These are phyloP conservation scores for Scyliorhinus canicula DNA, from an alignment of 2,797 vertebrate genomes.

Conservation along the genomic window DNA sequence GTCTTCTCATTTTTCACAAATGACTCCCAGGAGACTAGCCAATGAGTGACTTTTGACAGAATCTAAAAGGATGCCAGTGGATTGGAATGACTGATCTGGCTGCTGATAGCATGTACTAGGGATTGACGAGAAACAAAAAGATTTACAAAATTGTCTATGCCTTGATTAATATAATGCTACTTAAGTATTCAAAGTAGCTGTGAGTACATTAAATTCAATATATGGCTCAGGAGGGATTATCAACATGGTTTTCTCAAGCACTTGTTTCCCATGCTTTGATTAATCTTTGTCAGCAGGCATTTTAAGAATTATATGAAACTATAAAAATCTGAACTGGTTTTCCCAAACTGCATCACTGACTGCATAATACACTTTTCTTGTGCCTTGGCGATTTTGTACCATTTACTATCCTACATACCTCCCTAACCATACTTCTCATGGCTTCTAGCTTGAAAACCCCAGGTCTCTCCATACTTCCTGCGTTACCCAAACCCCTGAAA, in stretches of 20 bases:
- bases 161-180: slow-evolving; percentile 10
- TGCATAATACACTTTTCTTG: not conserved
- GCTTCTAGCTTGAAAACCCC: not conserved
- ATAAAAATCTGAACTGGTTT: slow-evolving; percentile 23
- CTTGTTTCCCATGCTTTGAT: slow-evolving; percentile 29
- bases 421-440: not conserved
- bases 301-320: slow-evolving; percentile 23
- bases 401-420: not conserved
- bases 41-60: not conserved
- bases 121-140: not conserved
- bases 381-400: not conserved
- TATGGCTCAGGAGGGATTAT: slow-evolving; percentile 13
- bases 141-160: not conserved
- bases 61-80: not conserved
- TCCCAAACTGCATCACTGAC: not conserved
- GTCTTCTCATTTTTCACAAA: not conserved
- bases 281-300: slow-evolving; percentile 20
- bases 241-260: not conserved
- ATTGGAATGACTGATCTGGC: slow-evolving; percentile 2
- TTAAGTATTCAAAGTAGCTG: slow-evolving; percentile 28
- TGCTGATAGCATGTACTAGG: not conserved
- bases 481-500: not conserved
- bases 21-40: not conserved
- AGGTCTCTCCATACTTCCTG: not conserved
- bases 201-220: slow-evolving; percentile 32